Evolutionary conservation across 2,888 invertebrate species (phyloP).

Genomic region (Cheilosia vernalis): DNA sequence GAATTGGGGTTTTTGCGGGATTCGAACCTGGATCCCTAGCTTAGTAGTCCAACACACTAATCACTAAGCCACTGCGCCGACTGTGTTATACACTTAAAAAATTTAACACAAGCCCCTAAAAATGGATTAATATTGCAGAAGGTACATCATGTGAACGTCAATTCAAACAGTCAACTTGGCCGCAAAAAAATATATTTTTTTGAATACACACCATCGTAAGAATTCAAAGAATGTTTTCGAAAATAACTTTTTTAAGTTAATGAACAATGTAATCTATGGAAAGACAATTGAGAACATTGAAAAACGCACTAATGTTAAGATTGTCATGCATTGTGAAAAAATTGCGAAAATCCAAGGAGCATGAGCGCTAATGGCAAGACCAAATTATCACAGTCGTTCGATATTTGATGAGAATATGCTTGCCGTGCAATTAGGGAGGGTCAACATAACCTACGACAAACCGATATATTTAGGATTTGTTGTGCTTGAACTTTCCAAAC

Average conservation of each 20-base stretch:
- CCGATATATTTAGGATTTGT: slow-evolving; percentile 3
- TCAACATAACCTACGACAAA: background rate
- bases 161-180: too few relatives aligned
- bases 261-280: background rate
- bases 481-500: background rate
- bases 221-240: too few relatives aligned
- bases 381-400: background rate
- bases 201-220: too few relatives aligned
- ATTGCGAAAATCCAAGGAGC: background rate
- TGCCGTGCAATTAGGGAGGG: background rate
- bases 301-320: background rate
- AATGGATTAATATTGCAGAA: too few relatives aligned
- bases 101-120: too few relatives aligned
- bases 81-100: too few relatives aligned
- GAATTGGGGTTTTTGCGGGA: too few relatives aligned
- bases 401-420: background rate
- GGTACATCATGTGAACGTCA: too few relatives aligned
- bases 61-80: too few relatives aligned
- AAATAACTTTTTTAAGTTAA: background rate
- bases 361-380: background rate
- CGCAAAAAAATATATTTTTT: too few relatives aligned
- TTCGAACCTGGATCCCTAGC: too few relatives aligned
- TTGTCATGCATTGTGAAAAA: background rate
- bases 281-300: background rate
- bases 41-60: too few relatives aligned